Evolutionary conservation across 2,113 vertebrate species (phyloP).

Genomic region (Esox niger): DNA sequence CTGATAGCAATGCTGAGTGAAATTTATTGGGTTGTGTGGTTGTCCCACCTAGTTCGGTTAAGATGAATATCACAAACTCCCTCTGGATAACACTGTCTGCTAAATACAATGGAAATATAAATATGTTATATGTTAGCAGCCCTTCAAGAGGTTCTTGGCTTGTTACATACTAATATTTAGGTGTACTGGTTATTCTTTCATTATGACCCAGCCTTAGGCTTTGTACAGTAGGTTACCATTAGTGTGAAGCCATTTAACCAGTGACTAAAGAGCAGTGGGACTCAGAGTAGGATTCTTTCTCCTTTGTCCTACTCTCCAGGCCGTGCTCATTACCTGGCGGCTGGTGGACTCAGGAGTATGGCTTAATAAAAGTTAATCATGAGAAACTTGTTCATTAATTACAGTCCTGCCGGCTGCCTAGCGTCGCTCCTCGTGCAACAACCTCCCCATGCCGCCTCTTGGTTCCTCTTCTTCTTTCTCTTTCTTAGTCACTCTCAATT

Average conservation of each 20-base stretch:
- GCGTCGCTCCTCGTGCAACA: slow-evolving; percentile 35
- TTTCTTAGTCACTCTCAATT: slow-evolving; percentile 1
- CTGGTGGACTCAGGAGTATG: slow-evolving; percentile 70
- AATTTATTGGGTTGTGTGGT: too few relatives aligned
- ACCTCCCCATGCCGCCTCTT: slow-evolving; percentile 2
- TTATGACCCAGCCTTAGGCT: not conserved
- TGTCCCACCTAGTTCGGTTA: too few relatives aligned
- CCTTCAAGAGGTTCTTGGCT: too few relatives aligned
- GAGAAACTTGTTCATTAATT: slow-evolving; percentile 81
- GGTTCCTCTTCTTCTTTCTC: not conserved
- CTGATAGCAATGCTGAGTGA: too few relatives aligned
- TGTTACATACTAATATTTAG: not conserved
- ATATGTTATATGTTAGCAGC: too few relatives aligned
- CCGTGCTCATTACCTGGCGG: slow-evolving; percentile 69
- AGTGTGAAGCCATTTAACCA: slow-evolving; percentile 28
- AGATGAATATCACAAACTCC: too few relatives aligned
- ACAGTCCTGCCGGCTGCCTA: slow-evolving; percentile 61
- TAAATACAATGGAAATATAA: too few relatives aligned
- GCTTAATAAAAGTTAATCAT: slow-evolving; percentile 80
- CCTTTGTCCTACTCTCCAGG: slow-evolving; percentile 31
- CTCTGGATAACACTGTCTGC: too few relatives aligned
- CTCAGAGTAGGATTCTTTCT: not conserved
- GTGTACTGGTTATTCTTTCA: not conserved
- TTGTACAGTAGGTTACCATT: not conserved
- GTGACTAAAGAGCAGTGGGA: slow-evolving; percentile 23